Evolutionary conservation across 2,113 vertebrate genomes (phyloP).

Genomic region (Dicrurus megarhynchus): DNA sequence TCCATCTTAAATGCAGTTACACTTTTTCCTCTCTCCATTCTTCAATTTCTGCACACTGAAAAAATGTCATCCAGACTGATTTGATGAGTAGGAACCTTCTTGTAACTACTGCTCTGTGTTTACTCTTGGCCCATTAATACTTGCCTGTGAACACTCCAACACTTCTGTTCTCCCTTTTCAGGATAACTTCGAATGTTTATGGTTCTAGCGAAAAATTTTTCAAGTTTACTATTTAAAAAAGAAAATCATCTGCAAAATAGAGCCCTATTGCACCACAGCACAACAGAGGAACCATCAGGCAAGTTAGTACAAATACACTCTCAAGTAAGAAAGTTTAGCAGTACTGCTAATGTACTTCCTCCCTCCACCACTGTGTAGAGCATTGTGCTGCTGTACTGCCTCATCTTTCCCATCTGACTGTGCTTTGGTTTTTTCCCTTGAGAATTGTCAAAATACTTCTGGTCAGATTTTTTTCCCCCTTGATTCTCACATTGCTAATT

Average conservation of each 20-base stretch:
- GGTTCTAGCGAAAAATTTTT: background rate
- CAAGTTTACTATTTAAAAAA: background rate
- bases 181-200: background rate
- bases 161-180: background rate
- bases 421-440: background rate
- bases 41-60: background rate
- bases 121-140: background rate
- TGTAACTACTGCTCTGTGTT: background rate
- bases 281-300: background rate
- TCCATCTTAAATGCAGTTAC: background rate
- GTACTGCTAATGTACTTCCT: background rate
- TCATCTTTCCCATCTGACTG: background rate
- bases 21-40: background rate
- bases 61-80: background rate
- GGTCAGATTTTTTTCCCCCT: background rate
- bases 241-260: background rate
- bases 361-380: background rate
- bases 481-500: background rate
- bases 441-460: background rate
- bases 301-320: background rate
- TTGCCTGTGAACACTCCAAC: accelerated
- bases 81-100: background rate
- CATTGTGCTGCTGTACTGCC: background rate
- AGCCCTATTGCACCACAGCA: background rate
- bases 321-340: background rate